Evolutionary conservation across 2,888 invertebrate genomes (phyloP).

Genomic region (Leucophenga maculata): DNA sequence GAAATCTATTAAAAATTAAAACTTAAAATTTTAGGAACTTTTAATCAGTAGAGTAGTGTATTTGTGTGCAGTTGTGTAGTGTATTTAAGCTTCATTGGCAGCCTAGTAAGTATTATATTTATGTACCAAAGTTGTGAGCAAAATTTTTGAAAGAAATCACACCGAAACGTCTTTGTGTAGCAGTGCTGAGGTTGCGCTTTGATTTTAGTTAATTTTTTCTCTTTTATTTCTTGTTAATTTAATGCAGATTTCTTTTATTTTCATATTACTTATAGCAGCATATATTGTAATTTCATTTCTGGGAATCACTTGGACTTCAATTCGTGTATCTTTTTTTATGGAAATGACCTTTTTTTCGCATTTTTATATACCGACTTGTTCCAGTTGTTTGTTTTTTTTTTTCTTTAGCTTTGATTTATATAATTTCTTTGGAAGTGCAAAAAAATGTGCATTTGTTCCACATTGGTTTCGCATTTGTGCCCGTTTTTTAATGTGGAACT

Average conservation of each 20-base stretch:
- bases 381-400: background rate
- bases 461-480: too few species aligned
- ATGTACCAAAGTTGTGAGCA: background rate
- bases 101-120: too few species aligned
- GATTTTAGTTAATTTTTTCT: slow-evolving; percentile 36
- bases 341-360: background rate
- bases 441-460: background rate
- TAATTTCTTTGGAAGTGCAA: slow-evolving; percentile 11
- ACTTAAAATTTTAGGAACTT: too few species aligned
- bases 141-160: background rate
- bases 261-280: background rate
- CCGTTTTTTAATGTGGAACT: too few species aligned
- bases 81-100: too few species aligned
- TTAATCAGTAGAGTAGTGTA: too few species aligned
- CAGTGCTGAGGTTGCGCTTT: background rate
- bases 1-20: too few species aligned
- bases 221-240: slow-evolving; percentile 18
- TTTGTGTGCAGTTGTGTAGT: too few species aligned
- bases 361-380: background rate
- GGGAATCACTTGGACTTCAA: background rate
- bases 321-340: background rate
- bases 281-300: slow-evolving; percentile 1
- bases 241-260: slow-evolving; percentile 3
- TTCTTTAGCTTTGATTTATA: background rate
- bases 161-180: background rate